Evolutionary conservation across 2,797 vertebrate genomes (phyloP), one percentile per base, ranked within the genome.

Genomic region (Hemibagrus guttatus): DNA sequence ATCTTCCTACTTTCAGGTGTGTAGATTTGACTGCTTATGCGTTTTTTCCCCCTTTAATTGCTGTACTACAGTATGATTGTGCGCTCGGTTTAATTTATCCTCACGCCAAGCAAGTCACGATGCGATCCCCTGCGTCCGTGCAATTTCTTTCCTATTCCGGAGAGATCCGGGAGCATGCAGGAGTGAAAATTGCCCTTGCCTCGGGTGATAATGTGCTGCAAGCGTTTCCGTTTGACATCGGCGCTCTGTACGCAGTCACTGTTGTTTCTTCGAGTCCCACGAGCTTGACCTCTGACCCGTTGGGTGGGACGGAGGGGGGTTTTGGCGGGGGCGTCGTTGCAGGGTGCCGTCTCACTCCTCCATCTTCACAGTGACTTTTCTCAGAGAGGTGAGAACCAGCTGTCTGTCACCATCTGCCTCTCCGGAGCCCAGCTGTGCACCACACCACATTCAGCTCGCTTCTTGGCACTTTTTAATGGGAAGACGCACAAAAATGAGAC

Each of bases 341-440:
- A 63, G 82, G 84, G 86, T 81, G 81, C 72, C 66, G 80, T 71
- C 85, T 88, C 69, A 81, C 81, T 76, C 86, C 84, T 76, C 69
- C 85, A 49, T 87, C 88, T 81, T 85, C 81, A 74, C 87, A 61
- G 31, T 66, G 84, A 54, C 87, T 85, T 81, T 69, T 83, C 87
- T 91, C 74, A 69, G 82, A 84, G 86, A 91, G 90, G 91, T 89
- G 91, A 87, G 89, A 91, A 92, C 87, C 87, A 91, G 90, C 88
- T 88, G 89, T 92, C 91, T 92, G 86, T 92, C 91, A 88, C 88
- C 85, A 85, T 89, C 89, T 87, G 89, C 84, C 72, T 84, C 88
- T 83, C 79, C 14, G 64, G 85, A 84, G 88, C 84, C 87, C 86
- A 90, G 91, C 86, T 89, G 88, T 89, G 85, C 87, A 78, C 84